Evolutionary conservation across 2,888 invertebrate species (phyloP), one percentile per base, ranked within the genome.

Genomic region (Drosophila merina): DNA sequence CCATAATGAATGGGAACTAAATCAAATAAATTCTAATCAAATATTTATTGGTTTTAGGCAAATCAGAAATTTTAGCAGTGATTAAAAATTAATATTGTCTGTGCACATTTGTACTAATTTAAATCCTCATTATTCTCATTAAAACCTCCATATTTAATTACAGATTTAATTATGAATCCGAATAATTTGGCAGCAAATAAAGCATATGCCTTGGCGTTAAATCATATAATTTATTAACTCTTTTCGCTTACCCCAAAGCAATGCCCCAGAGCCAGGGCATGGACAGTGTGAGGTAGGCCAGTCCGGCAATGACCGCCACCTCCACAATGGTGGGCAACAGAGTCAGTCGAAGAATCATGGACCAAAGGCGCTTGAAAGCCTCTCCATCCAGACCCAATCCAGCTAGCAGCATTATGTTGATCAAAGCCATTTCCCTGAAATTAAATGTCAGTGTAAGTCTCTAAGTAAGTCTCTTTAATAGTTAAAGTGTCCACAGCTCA

Each of bases 241-340:
- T 31, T 14, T n/a, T 20, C 10, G 88, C 92, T 91, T 81, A 93
- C 93, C 93, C 93, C 74, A 93, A 84, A 8, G 93, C 84, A 25
- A 92, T 90, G 10, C 93, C 93, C 94, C 94, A 95, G 0, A 93
- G 79, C 94, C 94, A 94, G 2, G 94, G 94, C 81, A 94, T 92
- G 47, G 92, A 92, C 4, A 95, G 89, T 0, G 94, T 87, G 57
- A 93, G 92, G 84, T 93, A 92, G 1, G 93, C 91, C 38, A 93
- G 89, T 3, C 93, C 83, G 4, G 93, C 92, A 57, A 93, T 92
- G 6, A 92, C 88, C 0, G 92, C 71, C 31, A 94, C 93, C 91
- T 95, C 95, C 3, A 90, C 91, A 6, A 94, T 85, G 48, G 94
- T 94, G 2, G 95, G 95, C 62, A 93, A 78, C 71, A 94, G 91